Percentiles rank a stretch among this genome's conserved stretches.
Conservation (phyloP, 92 coral and sea anemone species). For the Meandrina meandrites region DNA sequence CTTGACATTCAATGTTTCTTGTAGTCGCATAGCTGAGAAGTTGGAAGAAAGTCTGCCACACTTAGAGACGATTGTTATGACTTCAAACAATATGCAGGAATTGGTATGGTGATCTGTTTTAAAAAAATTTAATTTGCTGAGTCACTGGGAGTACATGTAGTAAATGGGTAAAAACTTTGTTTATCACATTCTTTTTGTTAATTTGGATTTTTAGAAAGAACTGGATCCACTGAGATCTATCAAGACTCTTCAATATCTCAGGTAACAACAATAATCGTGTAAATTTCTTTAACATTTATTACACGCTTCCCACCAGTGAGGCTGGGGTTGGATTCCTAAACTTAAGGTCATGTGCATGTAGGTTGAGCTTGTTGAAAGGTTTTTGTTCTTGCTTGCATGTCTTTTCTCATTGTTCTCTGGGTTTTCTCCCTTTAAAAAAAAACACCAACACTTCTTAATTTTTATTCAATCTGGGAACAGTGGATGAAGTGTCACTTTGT, state of each 20-base stretch:
- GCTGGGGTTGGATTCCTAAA: too few species aligned
- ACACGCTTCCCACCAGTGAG: too few species aligned
- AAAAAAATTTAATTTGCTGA: not conserved
- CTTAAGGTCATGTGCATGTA: not conserved
- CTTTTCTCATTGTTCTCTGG: too few species aligned
- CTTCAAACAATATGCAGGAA: conserved; percentile 94
- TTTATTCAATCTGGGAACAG: too few species aligned
- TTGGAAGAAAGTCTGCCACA: conserved; percentile 86
- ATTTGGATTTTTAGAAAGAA: conserved; percentile 69
- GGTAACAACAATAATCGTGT: conserved; percentile 66
- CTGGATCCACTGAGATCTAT: conserved; percentile 84
- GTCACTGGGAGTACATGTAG: not conserved
- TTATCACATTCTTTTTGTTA: not conserved
- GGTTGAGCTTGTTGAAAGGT: too few species aligned
- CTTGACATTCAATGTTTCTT: not conserved
- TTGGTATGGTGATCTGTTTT: conserved; percentile 60
- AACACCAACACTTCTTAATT: too few species aligned
- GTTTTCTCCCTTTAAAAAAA: too few species aligned
- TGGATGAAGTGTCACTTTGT: too few species aligned
- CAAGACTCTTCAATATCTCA: conserved; percentile 76
- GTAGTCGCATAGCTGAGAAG: conserved; percentile 90
- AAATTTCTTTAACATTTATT: too few species aligned
- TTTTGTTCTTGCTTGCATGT: too few species aligned
- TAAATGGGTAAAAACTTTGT: not conserved
- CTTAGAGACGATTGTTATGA: conserved; percentile 85